These are phyloP conservation scores for Gallinago stenura DNA, from an alignment of 2,797 vertebrate genomes.

Conservation along the genomic window DNA sequence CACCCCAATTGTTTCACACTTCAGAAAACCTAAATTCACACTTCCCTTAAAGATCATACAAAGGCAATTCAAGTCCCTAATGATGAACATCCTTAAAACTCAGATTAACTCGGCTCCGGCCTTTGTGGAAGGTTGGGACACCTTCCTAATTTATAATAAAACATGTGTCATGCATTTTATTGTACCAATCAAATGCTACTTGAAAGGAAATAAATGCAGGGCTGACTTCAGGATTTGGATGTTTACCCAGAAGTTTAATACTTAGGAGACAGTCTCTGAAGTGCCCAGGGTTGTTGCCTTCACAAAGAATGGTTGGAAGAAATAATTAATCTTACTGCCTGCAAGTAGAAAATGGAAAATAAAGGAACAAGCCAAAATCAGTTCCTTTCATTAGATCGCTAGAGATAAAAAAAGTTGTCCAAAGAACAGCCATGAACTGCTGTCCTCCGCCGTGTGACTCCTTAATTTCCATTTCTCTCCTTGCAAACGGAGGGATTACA, in stretches of 20 bases:
- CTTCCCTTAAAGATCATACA: neutral
- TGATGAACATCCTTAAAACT: neutral
- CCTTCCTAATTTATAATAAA: neutral
- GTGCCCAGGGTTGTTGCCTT: neutral
- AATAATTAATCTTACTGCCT: neutral
- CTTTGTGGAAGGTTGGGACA: neutral
- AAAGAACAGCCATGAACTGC: neutral
- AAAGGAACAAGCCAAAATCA: neutral
- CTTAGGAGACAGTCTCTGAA: neutral
- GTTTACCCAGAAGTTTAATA: neutral
- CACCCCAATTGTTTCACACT: neutral
- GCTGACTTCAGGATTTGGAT: neutral
- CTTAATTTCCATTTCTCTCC: neutral
- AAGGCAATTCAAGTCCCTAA: neutral
- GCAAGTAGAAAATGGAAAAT: neutral
- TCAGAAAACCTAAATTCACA: neutral
- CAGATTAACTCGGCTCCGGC: neutral
- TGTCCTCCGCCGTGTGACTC: neutral
- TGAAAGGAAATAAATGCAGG: neutral
- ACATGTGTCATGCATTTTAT: neutral
- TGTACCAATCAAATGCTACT: neutral
- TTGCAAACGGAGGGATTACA: neutral
- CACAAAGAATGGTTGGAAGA: neutral
- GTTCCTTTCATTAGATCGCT: neutral
- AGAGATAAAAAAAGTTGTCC: neutral